Base-by-base conservation (phyloP, 2,113 vertebrate genomes). In the Anser cygnoides region DNA sequence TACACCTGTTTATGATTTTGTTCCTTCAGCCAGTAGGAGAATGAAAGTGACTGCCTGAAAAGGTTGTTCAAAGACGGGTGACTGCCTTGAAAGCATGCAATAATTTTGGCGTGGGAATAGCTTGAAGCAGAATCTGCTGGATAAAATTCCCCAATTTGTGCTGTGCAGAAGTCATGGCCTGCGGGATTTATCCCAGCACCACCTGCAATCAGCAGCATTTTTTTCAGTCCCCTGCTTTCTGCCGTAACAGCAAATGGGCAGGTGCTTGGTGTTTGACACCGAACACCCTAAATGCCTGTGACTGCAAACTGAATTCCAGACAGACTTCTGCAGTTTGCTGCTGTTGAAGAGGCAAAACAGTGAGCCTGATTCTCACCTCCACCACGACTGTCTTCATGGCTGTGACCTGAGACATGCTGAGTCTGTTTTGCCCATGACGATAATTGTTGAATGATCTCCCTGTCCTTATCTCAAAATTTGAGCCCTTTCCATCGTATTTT, bases 331-430 rank as follows among this genome's bases (percentile, higher is more conserved):
- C 67, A 73, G 4, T 29, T 57, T 19, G 33, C 50, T 90, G 1
- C 0, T 12, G 9, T 28, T 3, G 4, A 41, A 79, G 29, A 46
- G 54, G 23, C 3, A 3, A 1, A 35, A 15, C 31, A 31, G 52
- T 22, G 26, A 55, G 25, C 21, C 52, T 15, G 18, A 58, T 25
- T 70, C 16, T 18, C 23, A 4, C 33, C 59, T 63, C 65, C 39
- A 43, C 0, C 0, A 26, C 1, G 1, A 50, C 12, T 10, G 41
- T 6, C 35, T 85, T 73, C 43, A 7, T 13, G 13, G 49, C 39
- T 72, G 58, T 77, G 67, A 20, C n/a, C 1, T 1, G n/a, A 12
- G 20, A 49, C 46, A 22, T 22, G 46, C 46, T 49, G 22, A 50
- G 49, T 50, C 49, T 23, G 22, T 50, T 50, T 25, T 25, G 49